Conservation (phyloP, 1,140 invertebrate species). For the Lutraria rhynchaena region DNA sequence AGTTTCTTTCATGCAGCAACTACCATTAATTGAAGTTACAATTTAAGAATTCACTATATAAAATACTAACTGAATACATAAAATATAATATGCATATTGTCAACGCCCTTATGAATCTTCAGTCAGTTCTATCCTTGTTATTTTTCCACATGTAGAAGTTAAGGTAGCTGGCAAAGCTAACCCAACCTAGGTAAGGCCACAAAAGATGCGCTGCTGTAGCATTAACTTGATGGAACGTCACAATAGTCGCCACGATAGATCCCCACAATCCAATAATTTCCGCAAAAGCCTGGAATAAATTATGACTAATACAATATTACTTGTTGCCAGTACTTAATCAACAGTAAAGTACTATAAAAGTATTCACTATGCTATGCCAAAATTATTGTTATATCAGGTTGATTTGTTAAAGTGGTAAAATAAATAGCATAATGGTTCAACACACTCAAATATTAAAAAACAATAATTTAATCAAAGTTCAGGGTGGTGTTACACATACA, state of each 20-base stretch:
- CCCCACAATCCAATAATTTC: conserved; percentile 87
- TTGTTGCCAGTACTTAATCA: background rate
- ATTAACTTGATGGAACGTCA: conserved; percentile 88
- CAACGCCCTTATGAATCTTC: conserved; percentile 1
- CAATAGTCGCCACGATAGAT: conserved; percentile 86
- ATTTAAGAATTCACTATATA: no score
- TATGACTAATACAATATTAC: background rate
- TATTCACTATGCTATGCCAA: background rate
- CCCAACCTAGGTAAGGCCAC: conserved; percentile 91
- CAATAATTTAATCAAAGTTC: no score
- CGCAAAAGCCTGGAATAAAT: conserved; percentile 86
- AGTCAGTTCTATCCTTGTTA: conserved; percentile 76
- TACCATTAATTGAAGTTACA: no score
- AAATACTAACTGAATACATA: no score
- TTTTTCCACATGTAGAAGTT: conserved; percentile 88
- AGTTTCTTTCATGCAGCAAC: no score
- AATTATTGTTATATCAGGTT: background rate
- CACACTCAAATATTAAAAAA: no score
- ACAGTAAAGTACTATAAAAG: background rate
- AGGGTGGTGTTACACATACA: no score
- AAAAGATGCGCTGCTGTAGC: conserved; percentile 87
- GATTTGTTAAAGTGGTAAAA: background rate
- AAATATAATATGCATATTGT: no score
- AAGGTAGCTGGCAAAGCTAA: conserved; percentile 87
- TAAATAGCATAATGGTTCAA: no score